phyloP scores from a whole-genome alignment of 2,113 vertebrate species.

The Elgaria multicarinata region DNA sequence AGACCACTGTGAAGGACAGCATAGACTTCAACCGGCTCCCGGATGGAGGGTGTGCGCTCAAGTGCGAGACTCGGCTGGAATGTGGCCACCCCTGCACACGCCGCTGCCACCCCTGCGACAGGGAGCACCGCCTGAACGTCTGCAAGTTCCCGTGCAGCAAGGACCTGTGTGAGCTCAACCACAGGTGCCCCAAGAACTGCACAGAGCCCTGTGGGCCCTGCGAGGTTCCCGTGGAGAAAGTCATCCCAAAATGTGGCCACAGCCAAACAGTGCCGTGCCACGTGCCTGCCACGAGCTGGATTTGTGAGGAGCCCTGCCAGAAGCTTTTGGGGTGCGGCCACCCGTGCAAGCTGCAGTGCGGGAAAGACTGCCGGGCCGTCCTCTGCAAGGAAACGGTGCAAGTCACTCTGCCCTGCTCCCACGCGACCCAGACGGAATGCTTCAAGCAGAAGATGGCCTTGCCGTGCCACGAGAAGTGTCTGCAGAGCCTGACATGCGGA shows the following conservation, averaged over 20 bases:
- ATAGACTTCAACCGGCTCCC: constrained; percentile 47
- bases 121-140: constrained; percentile 33
- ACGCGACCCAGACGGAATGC: constrained; percentile 29
- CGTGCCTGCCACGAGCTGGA: neutral
- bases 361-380: constrained; percentile 34
- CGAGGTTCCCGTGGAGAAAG: constrained; percentile 37
- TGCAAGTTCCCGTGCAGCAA: constrained; percentile 46
- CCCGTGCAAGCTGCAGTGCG: constrained; percentile 36
- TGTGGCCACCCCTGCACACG: constrained; percentile 57
- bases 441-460: constrained; percentile 17
- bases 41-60: constrained; percentile 52
- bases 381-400: constrained; percentile 16
- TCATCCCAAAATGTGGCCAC: constrained; percentile 57
- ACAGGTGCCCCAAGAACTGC: constrained; percentile 50
- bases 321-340: constrained; percentile 48
- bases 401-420: constrained; percentile 36
- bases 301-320: constrained; percentile 45
- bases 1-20: constrained; percentile 24
- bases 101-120: constrained; percentile 55
- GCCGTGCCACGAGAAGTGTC: constrained; percentile 38
- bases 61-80: constrained; percentile 47
- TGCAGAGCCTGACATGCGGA: constrained; percentile 41
- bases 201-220: constrained; percentile 39
- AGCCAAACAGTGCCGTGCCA: constrained; percentile 53
- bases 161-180: constrained; percentile 33